Evolutionary conservation across 2,888 invertebrate genomes (phyloP).

Genomic region (Drosophila fungiperda): DNA sequence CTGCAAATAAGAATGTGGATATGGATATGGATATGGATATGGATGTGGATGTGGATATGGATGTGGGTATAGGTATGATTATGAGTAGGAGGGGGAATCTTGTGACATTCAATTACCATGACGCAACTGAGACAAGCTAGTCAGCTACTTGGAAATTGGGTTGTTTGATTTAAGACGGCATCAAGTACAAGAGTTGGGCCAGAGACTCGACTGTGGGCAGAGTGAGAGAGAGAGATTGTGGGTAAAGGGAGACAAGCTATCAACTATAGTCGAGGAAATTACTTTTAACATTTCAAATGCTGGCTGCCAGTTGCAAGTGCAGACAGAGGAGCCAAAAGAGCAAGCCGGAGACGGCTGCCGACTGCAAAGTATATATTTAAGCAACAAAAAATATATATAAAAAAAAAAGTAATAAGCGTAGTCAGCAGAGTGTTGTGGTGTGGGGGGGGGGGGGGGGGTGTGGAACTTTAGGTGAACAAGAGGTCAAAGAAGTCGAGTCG

Average conservation of each 20-base stretch:
- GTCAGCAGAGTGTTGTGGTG: not conserved
- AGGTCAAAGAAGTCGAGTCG: constrained; percentile 5
- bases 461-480: not conserved
- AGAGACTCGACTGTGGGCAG: not conserved
- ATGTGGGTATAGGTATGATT: not conserved
- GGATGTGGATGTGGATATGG: not conserved
- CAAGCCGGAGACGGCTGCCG: constrained; percentile 37
- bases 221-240: not conserved
- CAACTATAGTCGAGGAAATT: constrained; percentile 79
- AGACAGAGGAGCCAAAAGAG: not conserved
- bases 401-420: constrained; percentile 13
- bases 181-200: not conserved
- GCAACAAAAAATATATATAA: constrained; percentile 18
- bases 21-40: not conserved
- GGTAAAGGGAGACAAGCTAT: constrained; percentile 44
- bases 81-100: not conserved
- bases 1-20: not conserved
- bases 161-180: constrained; percentile 61
- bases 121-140: constrained; percentile 51
- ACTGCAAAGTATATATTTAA: constrained; percentile 62
- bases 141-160: constrained; percentile 69
- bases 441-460: not conserved
- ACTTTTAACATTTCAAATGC: constrained; percentile 78
- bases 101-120: constrained; percentile 57
- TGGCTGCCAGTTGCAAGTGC: constrained; percentile 33